Base-by-base conservation (phyloP, 2,113 vertebrate species). In the Barbus barbus region DNA sequence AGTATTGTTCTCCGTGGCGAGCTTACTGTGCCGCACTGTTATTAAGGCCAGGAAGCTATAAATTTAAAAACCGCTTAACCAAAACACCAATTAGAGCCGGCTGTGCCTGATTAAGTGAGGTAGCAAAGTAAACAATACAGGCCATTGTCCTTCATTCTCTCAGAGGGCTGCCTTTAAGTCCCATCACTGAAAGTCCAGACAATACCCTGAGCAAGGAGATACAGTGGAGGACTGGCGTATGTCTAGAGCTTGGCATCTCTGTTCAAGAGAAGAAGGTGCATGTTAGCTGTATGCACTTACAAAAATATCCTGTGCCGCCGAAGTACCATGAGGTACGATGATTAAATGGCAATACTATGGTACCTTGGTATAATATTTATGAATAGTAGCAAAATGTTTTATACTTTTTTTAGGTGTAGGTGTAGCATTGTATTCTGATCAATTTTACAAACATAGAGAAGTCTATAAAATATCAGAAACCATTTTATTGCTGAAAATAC, bases 61-160 rank as follows among this genome's bases (percentile, higher is more conserved):
- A 94, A 87, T 93, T 95, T 93, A 91, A 95, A 96, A 96, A 94
- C 92, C 89, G 93, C 95, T 96, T 96, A 95, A 93, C 90, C 91
- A 91, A 93, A 96, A 96, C 93, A 92, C 93, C 93, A 95, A 96
- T 95, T 96, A 96, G 94, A 90, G 83, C 86, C 61, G 76, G 78
- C 89, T 86, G 87, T 90, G 88, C 81, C 90, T 81, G 85, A 93
- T 93, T 92, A 91, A 93, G 84, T 87, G 89, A 92, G 86, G 83
- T 84, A 88, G 87, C 79, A 71, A 20, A 56, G 89, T 91, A 93
- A 94, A 94, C 92, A 94, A 91, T 93, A 89, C 58, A 31, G 20
- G 9, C 86, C 85, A 92, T 93, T 94, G 94, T 94, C 87, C 88
- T 38, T 1, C 22, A 78, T 56, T 61, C 73, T 79, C 82, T 83